phyloP scores from a whole-genome alignment of 2,113 vertebrate species.

The Salvelinus fontinalis region DNA sequence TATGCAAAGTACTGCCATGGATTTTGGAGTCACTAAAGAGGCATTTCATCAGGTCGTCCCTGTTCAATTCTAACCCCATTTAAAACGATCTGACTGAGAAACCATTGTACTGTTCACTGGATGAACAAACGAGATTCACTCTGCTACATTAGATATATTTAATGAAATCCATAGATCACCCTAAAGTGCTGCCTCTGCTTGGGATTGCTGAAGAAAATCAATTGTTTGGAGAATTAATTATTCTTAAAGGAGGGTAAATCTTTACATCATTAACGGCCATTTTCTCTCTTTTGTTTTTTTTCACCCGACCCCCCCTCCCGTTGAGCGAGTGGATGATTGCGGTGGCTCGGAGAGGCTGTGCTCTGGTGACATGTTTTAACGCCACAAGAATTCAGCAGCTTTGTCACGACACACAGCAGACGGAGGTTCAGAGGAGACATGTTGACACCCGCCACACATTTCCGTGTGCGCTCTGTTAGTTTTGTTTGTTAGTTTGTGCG shows the following conservation, averaged over 20 bases:
- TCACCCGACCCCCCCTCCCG: no score
- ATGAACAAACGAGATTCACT: slow-evolving; percentile 22
- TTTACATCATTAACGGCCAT: background rate
- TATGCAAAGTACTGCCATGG: slow-evolving; percentile 1
- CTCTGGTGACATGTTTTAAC: no score
- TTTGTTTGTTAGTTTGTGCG: no score
- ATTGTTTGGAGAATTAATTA: no score
- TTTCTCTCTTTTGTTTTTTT: no score
- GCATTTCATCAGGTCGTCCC: slow-evolving; percentile 7
- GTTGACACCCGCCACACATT: no score
- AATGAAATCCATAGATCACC: slow-evolving; percentile 33
- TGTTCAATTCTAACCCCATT: slow-evolving; percentile 11
- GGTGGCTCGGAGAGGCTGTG: no score
- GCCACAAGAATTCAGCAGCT: no score
- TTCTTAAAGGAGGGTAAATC: background rate
- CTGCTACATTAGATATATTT: slow-evolving; percentile 22
- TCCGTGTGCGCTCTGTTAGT: no score
- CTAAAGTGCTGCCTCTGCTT: slow-evolving; percentile 20
- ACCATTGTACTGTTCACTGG: background rate
- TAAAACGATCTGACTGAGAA: background rate
- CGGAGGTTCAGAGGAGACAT: no score
- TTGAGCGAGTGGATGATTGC: no score
- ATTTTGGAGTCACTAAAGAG: slow-evolving; percentile 16
- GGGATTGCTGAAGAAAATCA: background rate
- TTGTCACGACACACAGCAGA: no score